Conservation (phyloP, 2,797 vertebrate species). For the Knipowitschia caucasica region DNA sequence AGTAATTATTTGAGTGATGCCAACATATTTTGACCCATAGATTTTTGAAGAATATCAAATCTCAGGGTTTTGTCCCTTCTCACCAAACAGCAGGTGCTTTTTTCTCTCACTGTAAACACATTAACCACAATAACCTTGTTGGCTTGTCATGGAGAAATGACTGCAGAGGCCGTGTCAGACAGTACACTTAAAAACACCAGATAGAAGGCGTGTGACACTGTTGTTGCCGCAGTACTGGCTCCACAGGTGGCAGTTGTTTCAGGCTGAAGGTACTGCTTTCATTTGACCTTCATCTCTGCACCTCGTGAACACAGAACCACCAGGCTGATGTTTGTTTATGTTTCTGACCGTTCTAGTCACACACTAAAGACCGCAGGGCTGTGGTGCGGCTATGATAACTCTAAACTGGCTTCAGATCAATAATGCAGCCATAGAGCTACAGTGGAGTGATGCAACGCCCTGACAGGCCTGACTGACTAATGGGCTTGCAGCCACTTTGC, state of each 20-base stretch:
- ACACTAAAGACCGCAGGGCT: constrained; percentile 18
- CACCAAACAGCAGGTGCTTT: not conserved
- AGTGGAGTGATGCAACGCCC: constrained; percentile 27
- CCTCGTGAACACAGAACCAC: constrained; percentile 34
- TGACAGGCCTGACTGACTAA: constrained; percentile 44
- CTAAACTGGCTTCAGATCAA: constrained; percentile 49
- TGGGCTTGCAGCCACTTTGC: constrained; percentile 28
- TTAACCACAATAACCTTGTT: constrained; percentile 9
- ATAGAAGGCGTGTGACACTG: constrained; percentile 36
- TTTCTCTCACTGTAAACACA: not conserved
- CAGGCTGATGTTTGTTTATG: constrained; percentile 29
- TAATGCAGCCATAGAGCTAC: constrained; percentile 40
- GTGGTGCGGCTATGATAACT: constrained; percentile 35
- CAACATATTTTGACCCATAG: too few species aligned
- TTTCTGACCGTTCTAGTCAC: constrained; percentile 28
- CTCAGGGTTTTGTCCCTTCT: not conserved
- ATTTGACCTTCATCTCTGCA: constrained; percentile 43
- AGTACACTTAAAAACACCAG: constrained; percentile 16
- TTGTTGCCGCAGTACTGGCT: constrained; percentile 33
- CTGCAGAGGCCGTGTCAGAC: constrained; percentile 23
- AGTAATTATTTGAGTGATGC: too few species aligned
- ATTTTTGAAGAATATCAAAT: too few species aligned
- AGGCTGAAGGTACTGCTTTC: constrained; percentile 12
- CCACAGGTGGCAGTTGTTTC: constrained; percentile 35
- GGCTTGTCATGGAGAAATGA: constrained; percentile 15